phyloP scores from a whole-genome alignment of 2,888 invertebrate genomes.

The Leptopilina myrica region DNA sequence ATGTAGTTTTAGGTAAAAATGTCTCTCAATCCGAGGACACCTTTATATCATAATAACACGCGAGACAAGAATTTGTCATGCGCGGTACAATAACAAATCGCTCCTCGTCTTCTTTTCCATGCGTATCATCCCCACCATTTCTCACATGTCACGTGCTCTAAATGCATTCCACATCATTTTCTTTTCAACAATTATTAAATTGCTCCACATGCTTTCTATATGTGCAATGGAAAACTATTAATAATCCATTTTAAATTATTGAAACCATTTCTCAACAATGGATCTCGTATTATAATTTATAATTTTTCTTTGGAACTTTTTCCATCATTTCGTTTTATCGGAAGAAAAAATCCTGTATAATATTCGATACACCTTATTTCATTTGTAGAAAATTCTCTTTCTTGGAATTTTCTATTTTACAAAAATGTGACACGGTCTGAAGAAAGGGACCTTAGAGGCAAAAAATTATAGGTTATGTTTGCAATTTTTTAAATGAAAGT shows the following conservation, averaged over 20 bases:
- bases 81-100: background rate
- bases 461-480: no score
- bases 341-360: no score
- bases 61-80: constrained; percentile 1
- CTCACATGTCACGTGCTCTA: constrained; percentile 7
- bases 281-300: no score
- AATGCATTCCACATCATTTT: constrained; percentile 12
- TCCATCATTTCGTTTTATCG: no score
- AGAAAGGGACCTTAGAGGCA: no score
- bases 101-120: background rate
- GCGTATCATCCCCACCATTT: background rate
- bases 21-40: background rate
- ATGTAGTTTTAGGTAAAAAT: constrained; percentile 6
- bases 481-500: no score
- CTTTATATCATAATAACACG: background rate
- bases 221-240: background rate
- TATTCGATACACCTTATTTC: no score
- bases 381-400: no score
- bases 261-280: background rate
- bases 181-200: constrained; percentile 1
- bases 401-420: no score
- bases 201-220: background rate
- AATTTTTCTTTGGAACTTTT: no score
- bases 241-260: no score
- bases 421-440: no score